These are phyloP conservation scores for Falco columbarius DNA, from an alignment of 2,797 vertebrate species.

Conservation along the genomic window DNA sequence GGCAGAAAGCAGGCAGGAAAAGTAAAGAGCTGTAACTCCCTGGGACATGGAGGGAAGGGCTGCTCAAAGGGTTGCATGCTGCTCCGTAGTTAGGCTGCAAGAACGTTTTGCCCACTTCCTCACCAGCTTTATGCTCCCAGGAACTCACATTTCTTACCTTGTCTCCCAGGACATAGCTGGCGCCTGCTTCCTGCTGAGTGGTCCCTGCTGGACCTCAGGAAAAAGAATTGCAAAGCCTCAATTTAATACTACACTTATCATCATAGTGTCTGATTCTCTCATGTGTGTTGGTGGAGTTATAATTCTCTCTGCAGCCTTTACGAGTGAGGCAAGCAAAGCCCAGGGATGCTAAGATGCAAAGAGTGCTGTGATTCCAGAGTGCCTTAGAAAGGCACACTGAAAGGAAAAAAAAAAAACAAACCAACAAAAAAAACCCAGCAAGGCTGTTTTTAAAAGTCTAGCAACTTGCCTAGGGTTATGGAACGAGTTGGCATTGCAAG, in stretches of 20 bases:
- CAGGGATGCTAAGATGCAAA: not conserved
- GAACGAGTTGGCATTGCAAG: slow-evolving; percentile 15
- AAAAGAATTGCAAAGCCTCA: not conserved
- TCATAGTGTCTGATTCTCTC: not conserved
- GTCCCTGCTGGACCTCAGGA: not conserved
- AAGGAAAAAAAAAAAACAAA: not conserved
- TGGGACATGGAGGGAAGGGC: not conserved
- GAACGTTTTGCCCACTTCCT: not conserved
- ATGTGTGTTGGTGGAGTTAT: not conserved
- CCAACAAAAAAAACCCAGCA: not conserved
- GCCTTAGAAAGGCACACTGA: not conserved
- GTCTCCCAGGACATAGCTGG: not conserved
- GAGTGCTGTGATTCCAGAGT: not conserved
- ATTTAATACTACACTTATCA: not conserved
- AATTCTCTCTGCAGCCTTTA: not conserved
- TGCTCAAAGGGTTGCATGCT: not conserved
- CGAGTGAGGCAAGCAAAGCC: not conserved
- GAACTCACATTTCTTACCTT: not conserved
- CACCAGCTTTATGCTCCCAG: not conserved
- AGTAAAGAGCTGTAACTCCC: not conserved
- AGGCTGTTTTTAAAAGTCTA: slow-evolving; percentile 3
- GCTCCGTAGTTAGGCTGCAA: not conserved
- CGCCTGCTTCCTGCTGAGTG: not conserved
- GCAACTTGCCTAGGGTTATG: not conserved
- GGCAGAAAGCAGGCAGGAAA: not conserved